phyloP scores from a whole-genome alignment of 2,113 vertebrate genomes.

The Illadopsis cleaveri region DNA sequence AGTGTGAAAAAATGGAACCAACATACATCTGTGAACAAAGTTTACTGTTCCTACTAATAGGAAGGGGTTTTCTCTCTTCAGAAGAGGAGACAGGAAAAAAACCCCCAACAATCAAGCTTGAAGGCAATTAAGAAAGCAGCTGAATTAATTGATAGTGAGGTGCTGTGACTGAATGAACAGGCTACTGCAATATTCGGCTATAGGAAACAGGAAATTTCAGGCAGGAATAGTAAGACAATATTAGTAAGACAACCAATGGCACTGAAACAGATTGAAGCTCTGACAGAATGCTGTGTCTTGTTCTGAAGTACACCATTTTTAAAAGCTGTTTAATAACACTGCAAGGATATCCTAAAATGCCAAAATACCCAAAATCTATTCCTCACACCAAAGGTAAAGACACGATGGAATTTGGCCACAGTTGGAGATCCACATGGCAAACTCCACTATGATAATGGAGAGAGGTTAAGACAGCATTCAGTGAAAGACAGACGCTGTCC shows the following conservation, averaged over 20 bases:
- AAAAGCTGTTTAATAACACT: not conserved
- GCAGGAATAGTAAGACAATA: not conserved
- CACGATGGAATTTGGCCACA: not conserved
- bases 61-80: not conserved
- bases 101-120: rapidly evolving
- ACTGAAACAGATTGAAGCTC: not conserved
- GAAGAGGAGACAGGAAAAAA: not conserved
- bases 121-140: not conserved
- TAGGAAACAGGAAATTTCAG: not conserved
- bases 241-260: not conserved
- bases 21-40: not conserved
- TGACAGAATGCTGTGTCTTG: not conserved
- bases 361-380: not conserved
- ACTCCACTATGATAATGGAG: not conserved
- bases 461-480: not conserved
- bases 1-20: not conserved
- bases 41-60: not conserved
- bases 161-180: not conserved
- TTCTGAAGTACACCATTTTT: not conserved
- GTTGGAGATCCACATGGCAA: not conserved
- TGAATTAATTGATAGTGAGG: not conserved
- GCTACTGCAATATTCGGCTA: not conserved
- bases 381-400: not conserved
- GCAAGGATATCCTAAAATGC: not conserved
- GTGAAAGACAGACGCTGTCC: not conserved